phyloP scores from a whole-genome alignment of 1,140 invertebrate species.

The Scylla paramamosain region DNA sequence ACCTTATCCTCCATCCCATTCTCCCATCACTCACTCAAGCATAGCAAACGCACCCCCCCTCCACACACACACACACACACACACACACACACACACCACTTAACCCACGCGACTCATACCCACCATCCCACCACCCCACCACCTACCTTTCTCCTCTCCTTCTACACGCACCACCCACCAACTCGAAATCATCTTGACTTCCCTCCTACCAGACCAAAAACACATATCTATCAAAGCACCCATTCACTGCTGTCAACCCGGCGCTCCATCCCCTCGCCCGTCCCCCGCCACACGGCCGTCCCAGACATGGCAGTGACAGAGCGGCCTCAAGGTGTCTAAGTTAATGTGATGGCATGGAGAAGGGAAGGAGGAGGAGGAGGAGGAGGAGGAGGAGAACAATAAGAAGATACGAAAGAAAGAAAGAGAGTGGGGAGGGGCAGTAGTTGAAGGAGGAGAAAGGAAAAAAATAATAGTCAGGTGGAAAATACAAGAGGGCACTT shows the following conservation, averaged over 20 bases:
- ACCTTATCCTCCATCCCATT: too few species aligned
- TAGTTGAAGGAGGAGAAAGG: background rate
- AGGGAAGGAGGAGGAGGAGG: background rate
- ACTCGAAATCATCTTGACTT: background rate
- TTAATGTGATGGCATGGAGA: background rate
- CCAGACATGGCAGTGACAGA: background rate
- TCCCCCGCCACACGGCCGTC: background rate
- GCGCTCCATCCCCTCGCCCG: background rate
- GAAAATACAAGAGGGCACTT: too few species aligned
- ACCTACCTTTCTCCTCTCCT: background rate
- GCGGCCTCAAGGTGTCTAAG: background rate
- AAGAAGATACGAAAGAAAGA: background rate
- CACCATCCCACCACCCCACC: background rate
- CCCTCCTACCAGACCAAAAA: background rate
- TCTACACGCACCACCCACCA: conserved; percentile 1
- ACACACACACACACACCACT: background rate
- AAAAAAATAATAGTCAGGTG: background rate
- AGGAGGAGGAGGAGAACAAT: background rate
- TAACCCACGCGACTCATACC: background rate
- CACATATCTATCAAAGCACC: conserved; percentile 21
- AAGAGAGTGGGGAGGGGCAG: background rate
- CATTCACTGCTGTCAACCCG: background rate
- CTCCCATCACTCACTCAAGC: too few species aligned
- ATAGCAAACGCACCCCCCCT: too few species aligned
- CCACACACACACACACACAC: too few species aligned